Evolutionary conservation across 2,113 vertebrate genomes (phyloP), one percentile per base, ranked within the genome.

Genomic region (Bagarius yarrelli): DNA sequence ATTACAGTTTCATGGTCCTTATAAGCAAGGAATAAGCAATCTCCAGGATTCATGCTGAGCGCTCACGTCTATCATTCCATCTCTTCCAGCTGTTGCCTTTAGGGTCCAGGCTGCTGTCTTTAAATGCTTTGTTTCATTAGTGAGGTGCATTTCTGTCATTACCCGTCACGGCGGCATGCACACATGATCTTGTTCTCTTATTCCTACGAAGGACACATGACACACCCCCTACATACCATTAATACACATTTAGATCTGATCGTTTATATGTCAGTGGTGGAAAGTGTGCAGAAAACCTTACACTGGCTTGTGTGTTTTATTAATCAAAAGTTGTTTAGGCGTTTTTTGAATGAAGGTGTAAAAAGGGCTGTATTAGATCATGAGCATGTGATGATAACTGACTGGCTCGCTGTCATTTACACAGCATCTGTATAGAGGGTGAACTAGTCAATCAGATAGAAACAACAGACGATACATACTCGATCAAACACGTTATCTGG

Each of bases 61-160:
- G 1, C 50, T 73, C 70, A 55, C 27, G 5, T 55, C 18, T 56
- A n/a, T 34, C 80, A 76, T 76, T 47, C 52, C 72, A 76, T 57
- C 19, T 36, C 34, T 52, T 71, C n/a, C 55, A 71, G 78, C 40
- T 53, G 40, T 72, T 23, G 40, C 78, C 61, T 72, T 53, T 36
- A 18, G 44, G 56, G 16, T 76, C 40, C 25, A 40, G 12, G 25
- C 53, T 50, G 15, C 18, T 70, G 63, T 56, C 40, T 36, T 59
- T 30, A 56, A 52, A 72, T 61, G 67, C 47, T 59, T 67, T 34
- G n/a, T 60, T 15, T 76, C 61, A 76, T 76, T 67, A 32, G 80
- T 80, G 78, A 30, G 30, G 66, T 80, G 80, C 60, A 52, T 53
- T 64, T 67, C 69, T 75, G 71, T 53, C 50, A 69, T 76, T 21